Evolutionary conservation across 2,797 vertebrate genomes (phyloP).

Genomic region (Poecilia picta): DNA sequence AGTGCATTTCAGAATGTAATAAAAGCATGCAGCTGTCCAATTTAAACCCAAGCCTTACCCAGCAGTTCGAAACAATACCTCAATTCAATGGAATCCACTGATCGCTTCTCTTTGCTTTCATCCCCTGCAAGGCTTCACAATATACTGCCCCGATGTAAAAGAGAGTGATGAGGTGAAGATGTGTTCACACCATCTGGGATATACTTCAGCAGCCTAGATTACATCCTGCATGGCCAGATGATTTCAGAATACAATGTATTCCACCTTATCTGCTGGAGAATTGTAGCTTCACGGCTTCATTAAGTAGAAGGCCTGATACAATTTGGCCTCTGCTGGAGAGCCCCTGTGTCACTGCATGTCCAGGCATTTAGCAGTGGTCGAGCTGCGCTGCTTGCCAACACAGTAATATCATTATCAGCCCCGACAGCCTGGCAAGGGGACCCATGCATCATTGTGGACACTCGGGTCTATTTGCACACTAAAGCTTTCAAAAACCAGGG

Average conservation of each 20-base stretch:
- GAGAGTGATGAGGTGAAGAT: slow-evolving; percentile 44
- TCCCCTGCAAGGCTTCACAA: slow-evolving; percentile 49
- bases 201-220: slow-evolving; percentile 43
- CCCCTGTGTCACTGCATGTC: slow-evolving; percentile 54
- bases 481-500: slow-evolving; percentile 68
- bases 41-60: slow-evolving; percentile 58
- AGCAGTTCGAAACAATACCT: slow-evolving; percentile 67
- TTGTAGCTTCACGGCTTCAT: slow-evolving; percentile 64
- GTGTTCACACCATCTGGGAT: slow-evolving; percentile 53
- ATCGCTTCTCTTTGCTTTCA: slow-evolving; percentile 62
- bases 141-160: slow-evolving; percentile 33
- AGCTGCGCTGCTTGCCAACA: slow-evolving; percentile 65
- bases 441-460: slow-evolving; percentile 74
- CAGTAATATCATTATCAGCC: slow-evolving; percentile 72
- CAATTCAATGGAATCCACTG: slow-evolving; percentile 61
- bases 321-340: slow-evolving; percentile 56
- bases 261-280: slow-evolving; percentile 49
- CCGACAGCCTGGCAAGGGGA: slow-evolving; percentile 56
- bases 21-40: slow-evolving; percentile 74
- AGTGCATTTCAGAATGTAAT: slow-evolving; percentile 69
- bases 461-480: slow-evolving; percentile 72
- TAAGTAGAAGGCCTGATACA: slow-evolving; percentile 65
- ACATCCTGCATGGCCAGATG: slow-evolving; percentile 43
- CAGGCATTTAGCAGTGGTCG: slow-evolving; percentile 63
- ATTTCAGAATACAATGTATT: slow-evolving; percentile 45